Evolutionary conservation across 2,888 invertebrate genomes (phyloP), one percentile per base, ranked within the genome.

Genomic region (Spisula solida): DNA sequence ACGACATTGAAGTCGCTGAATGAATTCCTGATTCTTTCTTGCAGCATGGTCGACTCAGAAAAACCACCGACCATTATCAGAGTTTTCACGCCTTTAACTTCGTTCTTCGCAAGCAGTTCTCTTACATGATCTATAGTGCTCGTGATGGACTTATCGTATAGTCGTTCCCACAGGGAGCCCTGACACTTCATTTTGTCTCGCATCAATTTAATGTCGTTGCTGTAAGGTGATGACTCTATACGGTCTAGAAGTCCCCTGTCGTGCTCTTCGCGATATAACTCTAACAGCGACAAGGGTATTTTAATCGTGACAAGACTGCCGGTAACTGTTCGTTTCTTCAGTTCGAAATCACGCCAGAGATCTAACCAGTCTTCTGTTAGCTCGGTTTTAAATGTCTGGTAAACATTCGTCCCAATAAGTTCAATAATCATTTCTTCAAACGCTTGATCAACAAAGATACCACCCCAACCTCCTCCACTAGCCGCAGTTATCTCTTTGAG

Each of bases 381-480:
- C 0, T 87, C 25, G 2, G 20, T 16, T 70, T 83, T 83, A 29
- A 87, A 79, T 6, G 16, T 60, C 12, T 80, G 1, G n/a, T 82
- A 82, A 18, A 85, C 81, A 6, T 51, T 70, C 16, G 41, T 16
- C 18, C 84, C 85, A 29, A 88, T n/a, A n/a, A 81, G 14, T 29
- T 88, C 85, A n/a, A 81, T 66, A 0, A 88, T 12, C 29, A 85
- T 31, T 10, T 55, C 55, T 70, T 81, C 82, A 79, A 85, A 88
- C 10, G 80, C 88, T 25, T 84, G 31, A 51, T 88, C 84, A 41
- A 88, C 85, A 60, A 79, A 51, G n/a, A 80, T 66, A 25, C 83
- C 84, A 41, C 88, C 88, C 83, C 83, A 88, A 12, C 75, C 80
- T n/a, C 88, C 88, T n/a, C 88, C 88, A 81, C 88, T 88, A 1